Evolutionary conservation across 2,113 vertebrate species (phyloP).

Genomic region (Thamnaconus septentrionalis): DNA sequence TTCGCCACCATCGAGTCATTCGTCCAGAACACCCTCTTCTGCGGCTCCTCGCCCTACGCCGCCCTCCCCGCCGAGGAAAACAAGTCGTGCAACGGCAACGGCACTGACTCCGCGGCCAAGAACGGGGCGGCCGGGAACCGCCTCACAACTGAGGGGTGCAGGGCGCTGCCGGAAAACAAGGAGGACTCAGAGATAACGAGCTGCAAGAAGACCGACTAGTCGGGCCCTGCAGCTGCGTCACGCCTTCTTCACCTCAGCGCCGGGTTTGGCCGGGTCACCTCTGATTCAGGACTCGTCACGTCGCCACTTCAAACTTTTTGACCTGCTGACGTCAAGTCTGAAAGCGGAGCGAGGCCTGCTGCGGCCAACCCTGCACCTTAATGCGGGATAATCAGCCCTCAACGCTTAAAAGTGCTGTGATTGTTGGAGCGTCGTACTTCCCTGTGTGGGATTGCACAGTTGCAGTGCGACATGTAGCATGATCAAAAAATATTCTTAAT

Average conservation of each 20-base stretch:
- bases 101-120: conserved; percentile 15
- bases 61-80: conserved; percentile 62
- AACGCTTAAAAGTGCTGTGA: conserved; percentile 36
- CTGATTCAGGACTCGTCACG: conserved; percentile 29
- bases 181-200: conserved; percentile 24
- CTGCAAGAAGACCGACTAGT: conserved; percentile 66
- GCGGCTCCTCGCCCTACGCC: conserved; percentile 59
- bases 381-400: conserved; percentile 39
- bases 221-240: conserved; percentile 17
- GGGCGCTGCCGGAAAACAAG: conserved; percentile 35
- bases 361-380: conserved; percentile 29
- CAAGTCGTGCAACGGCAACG: conserved; percentile 5
- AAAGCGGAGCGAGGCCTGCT: conserved; percentile 13
- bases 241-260: conserved; percentile 40
- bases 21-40: conserved; percentile 81
- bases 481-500: conserved; percentile 54
- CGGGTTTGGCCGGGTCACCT: conserved; percentile 24
- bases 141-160: not conserved
- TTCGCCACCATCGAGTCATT: conserved; percentile 80
- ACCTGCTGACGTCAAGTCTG: conserved; percentile 13
- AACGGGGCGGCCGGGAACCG: conserved; percentile 5
- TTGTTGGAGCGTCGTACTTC: conserved; percentile 8
- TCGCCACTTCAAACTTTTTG: conserved; percentile 7
- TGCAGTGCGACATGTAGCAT: conserved; percentile 37
- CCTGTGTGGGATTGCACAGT: conserved; percentile 26